Conservation (phyloP, 37 sponge, comb jelly and placozoan genomes). For the Theonella swinhoei region DNA sequence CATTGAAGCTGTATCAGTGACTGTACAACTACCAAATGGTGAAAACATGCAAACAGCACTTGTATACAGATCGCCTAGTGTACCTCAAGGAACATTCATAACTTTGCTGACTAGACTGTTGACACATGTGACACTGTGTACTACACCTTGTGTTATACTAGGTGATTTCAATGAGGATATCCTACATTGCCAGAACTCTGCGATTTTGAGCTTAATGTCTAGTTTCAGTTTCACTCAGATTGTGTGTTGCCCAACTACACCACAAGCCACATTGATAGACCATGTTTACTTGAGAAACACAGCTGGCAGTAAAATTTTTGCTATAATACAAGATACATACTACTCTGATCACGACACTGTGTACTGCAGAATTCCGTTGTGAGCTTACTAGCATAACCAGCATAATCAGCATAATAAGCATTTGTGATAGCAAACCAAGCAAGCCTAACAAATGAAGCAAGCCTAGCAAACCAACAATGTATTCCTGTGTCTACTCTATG, state of each 20-base stretch:
- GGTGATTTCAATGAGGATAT: no score
- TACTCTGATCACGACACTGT: not conserved
- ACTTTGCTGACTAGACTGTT: constrained; percentile 3
- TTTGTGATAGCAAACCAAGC: not conserved
- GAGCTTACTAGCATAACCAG: not conserved
- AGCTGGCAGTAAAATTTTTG: not conserved
- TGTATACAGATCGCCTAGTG: constrained; percentile 35
- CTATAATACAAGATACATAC: not conserved
- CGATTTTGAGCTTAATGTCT: no score
- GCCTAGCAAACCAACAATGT: not conserved
- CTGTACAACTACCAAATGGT: not conserved
- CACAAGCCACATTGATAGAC: not conserved
- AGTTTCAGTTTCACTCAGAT: not conserved
- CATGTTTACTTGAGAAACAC: not conserved
- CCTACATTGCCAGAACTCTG: no score
- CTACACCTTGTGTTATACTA: not conserved
- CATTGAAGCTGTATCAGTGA: constrained; percentile 7
- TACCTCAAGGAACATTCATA: not conserved
- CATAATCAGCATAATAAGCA: not conserved
- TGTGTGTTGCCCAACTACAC: not conserved
- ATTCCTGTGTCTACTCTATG: not conserved
- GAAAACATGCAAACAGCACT: constrained; percentile 1
- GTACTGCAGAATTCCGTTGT: not conserved
- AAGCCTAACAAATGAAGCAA: not conserved
- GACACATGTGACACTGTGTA: not conserved